Percentiles rank a stretch among this genome's conserved stretches.
These are phyloP conservation scores for Helogale parvula DNA, from an alignment of 2,113 vertebrate genomes.

Conservation along the genomic window DNA sequence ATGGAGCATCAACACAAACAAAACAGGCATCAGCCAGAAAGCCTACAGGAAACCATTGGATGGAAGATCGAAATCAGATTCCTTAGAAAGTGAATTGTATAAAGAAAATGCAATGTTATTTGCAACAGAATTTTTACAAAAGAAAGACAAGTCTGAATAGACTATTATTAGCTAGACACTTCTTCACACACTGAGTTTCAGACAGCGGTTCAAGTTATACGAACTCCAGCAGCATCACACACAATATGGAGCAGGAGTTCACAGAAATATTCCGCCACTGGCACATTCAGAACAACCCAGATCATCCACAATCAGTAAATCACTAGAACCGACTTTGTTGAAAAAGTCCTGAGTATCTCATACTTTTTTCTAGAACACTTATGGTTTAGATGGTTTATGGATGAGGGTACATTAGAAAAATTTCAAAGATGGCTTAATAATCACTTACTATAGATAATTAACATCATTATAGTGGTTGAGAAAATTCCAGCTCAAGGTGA, in stretches of 20 bases:
- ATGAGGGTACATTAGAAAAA: background rate
- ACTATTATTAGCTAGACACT: background rate
- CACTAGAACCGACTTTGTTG: background rate
- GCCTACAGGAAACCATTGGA: background rate
- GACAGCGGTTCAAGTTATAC: background rate
- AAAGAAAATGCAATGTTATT: slow-evolving; percentile 20
- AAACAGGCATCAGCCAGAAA: background rate
- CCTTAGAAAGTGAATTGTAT: background rate
- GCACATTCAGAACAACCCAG: background rate
- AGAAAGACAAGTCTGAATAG: background rate
- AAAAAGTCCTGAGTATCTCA: background rate
- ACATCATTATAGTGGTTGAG: slow-evolving; percentile 11
- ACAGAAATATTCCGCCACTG: background rate
- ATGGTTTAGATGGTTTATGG: background rate
- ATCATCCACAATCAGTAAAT: background rate
- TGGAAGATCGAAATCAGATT: slow-evolving; percentile 33
- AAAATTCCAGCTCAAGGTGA: background rate
- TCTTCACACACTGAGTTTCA: slow-evolving; percentile 12
- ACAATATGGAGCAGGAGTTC: background rate
- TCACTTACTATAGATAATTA: background rate
- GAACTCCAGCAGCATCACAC: no score
- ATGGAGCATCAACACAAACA: slow-evolving; percentile 51
- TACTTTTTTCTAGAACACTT: background rate
- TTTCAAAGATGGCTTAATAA: background rate
- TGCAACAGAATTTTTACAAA: background rate